Base-by-base conservation (phyloP, 2,113 vertebrate genomes). In the Tachysurus fulvidraco region DNA sequence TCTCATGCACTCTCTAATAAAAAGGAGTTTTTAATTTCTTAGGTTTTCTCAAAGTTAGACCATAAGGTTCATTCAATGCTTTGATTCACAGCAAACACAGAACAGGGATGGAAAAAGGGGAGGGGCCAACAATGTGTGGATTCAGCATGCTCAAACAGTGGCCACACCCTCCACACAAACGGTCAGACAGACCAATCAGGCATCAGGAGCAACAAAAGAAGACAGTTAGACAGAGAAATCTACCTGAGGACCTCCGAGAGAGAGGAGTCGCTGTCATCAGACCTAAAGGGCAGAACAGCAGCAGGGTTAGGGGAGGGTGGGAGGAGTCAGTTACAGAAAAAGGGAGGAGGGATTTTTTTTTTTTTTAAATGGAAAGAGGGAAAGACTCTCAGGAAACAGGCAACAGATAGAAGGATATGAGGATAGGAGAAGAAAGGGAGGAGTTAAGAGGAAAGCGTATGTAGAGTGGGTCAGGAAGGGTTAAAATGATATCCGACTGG, bases 201-300 rank as follows among this genome's bases (percentile, higher is more conserved):
- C 76, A 87, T 91, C 86, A 90, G 85, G 76, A 19, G 73, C 60
- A 83, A 64, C 87, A 25, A 78, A 21, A 88, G 87, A 57, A 91
- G 83, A 89, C 84, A 83, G 85, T 86, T 85, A 90, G 90, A 91
- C 93, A 96, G 93, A 94, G 95, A 96, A 95, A 95, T 97, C 96
- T 99, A 99, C 98, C 98, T 99, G 97, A 98, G 96, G 95, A 97
- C 96, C 97, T 99, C 98, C 95, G 98, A 98, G 96, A 99, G 96
- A 96, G 97, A 99, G 96, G 97, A 98, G 95, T 99, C 98, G 96
- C 98, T 99, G 97, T 99, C 98, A 95, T 99, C 98, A 93, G 97
- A 99, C 98, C 98, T 99, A 96, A 94, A 97, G 96, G 88, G 96
- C 96, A 98, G 96, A 98, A 97, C 97, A 96, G 97, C 95, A 97